phyloP scores from a whole-genome alignment of 2,888 invertebrate genomes.

The Parelbella ahira region DNA sequence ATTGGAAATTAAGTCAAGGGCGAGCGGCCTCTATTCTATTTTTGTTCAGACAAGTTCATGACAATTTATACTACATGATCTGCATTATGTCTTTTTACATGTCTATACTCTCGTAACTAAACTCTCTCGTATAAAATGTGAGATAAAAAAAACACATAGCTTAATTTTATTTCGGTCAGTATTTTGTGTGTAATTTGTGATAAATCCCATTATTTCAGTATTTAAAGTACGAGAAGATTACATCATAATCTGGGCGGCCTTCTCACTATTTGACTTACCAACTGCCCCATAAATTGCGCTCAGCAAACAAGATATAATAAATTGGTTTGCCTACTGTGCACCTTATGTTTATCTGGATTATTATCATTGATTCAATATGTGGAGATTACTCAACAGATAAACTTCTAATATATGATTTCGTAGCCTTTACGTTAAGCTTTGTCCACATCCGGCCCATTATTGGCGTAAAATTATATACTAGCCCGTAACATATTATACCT shows the following conservation, averaged over 20 bases:
- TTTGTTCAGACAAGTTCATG: no score
- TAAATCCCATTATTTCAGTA: no score
- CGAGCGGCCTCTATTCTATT: no score
- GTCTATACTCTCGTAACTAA: no score
- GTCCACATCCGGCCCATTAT: slow-evolving; percentile 1
- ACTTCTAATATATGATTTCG: slow-evolving; percentile 2
- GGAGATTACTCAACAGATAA: slow-evolving; percentile 6
- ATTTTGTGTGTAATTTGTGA: no score
- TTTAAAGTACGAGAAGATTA: neutral
- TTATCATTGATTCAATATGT: slow-evolving; percentile 11
- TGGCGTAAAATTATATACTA: neutral
- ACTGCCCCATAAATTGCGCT: slow-evolving; percentile 18
- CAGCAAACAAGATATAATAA: slow-evolving; percentile 18
- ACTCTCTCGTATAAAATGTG: no score
- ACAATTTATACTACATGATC: no score
- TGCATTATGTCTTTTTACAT: no score
- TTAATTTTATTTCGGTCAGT: no score
- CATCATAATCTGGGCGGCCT: slow-evolving; percentile 1
- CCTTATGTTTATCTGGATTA: slow-evolving; percentile 4
- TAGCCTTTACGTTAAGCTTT: slow-evolving; percentile 1
- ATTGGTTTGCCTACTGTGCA: slow-evolving; percentile 13
- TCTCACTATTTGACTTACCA: slow-evolving; percentile 6
- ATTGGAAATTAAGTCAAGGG: no score
- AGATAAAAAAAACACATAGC: no score
- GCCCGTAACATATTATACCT: neutral